A percentile compares a stretch with the other conserved stretches of the same genome.
Evolutionary conservation across 2,113 vertebrate genomes (phyloP).

Genomic region (Felis chaus): DNA sequence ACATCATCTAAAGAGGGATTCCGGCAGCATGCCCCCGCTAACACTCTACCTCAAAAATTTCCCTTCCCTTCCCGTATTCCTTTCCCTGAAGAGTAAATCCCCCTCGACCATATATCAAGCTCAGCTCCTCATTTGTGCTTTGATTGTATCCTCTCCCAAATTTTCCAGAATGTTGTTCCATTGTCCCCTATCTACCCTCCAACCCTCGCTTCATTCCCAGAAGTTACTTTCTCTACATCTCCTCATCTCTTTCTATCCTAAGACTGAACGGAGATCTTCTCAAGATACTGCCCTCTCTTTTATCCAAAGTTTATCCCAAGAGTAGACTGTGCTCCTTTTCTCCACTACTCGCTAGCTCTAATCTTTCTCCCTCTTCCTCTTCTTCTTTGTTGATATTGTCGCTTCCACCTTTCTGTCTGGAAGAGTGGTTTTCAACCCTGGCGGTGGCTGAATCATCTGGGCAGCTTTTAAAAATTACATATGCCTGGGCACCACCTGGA

Average conservation of each 20-base stretch:
- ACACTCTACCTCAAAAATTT: neutral
- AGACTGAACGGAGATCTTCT: neutral
- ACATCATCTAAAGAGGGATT: neutral
- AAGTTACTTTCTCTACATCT: neutral
- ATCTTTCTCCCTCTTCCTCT: neutral
- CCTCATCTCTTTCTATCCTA: neutral
- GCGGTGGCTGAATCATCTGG: neutral
- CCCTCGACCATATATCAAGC: neutral
- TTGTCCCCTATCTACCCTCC: too few relatives aligned
- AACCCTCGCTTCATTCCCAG: neutral
- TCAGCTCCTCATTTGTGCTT: neutral
- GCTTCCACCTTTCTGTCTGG: neutral
- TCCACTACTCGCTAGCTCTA: neutral
- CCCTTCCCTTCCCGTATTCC: neutral
- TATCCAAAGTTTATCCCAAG: neutral
- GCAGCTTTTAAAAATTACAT: neutral
- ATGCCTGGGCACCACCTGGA: neutral
- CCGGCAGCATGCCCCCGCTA: neutral
- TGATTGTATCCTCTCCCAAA: neutral
- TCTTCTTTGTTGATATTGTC: neutral
- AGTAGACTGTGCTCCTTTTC: neutral
- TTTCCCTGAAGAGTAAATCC: neutral
- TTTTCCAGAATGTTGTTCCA: neutral
- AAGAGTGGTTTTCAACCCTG: neutral
- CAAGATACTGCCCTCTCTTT: neutral